Base-by-base conservation (phyloP, 2,888 invertebrate species). In the Nomada hirtipes region DNA sequence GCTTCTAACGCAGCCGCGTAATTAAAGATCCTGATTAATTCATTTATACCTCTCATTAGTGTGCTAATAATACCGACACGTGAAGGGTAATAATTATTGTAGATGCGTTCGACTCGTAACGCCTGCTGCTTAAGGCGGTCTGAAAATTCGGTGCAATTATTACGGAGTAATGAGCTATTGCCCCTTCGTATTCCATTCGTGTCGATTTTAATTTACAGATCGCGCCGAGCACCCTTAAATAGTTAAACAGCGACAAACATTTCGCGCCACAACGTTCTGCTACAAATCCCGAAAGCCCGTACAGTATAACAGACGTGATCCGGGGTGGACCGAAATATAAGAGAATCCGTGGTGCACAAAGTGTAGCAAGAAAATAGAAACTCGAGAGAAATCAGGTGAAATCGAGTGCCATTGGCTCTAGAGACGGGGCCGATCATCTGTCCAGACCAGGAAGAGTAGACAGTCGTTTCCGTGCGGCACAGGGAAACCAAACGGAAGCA, bases 11-110 rank as follows among this genome's bases (percentile, higher is more conserved):
- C 52, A 65, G 36, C 23, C 36, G 44, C 2, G 53, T 47, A 80
- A 77, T 76, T 80, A 76, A 76, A 29, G 47, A 53, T 52, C 67
- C 52, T 67, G 70, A 76, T 82, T 50, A 76, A 71, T 73, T 72
- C 50, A 73, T 69, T 79, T 73, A 67, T 55, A 52, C n/a, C 11
- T 47, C 69, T 74, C 80, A 80, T 83, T 80, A 80, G 76, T 71
- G 67, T 52, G 67, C 23, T 80, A 83, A 73, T 83, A 76, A 71
- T 80, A 63, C 76, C 76, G 69, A 69, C 70, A 52, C 73, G 70
- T 44, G 63, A 26, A 55, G 18, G 60, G 3, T 79, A 82, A 72
- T 68, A 55, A 73, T 83, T 57, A 59, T 61, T n/a, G 52, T 55
- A 61, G 44, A 47, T 52, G 55, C 52, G 15, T 67, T 10, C 42